phyloP scores from a whole-genome alignment of 2,888 invertebrate species.

The Meghimatium bilineatum region DNA sequence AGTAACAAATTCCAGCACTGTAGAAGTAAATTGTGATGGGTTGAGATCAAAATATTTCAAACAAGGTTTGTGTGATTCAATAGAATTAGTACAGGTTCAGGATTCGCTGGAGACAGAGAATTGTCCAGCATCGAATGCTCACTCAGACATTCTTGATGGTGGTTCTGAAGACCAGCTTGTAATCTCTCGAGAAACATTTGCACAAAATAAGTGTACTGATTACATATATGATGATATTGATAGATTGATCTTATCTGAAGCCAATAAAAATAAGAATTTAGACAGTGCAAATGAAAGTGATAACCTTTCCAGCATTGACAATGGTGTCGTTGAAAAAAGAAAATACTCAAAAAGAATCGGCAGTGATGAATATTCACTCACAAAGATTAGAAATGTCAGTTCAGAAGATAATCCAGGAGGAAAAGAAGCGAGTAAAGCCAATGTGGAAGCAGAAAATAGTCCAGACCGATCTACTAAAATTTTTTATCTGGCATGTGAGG shows the following conservation, averaged over 20 bases:
- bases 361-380: background rate
- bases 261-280: constrained; percentile 2
- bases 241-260: constrained; percentile 19
- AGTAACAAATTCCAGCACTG: background rate
- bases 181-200: background rate
- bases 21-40: no score
- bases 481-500: background rate
- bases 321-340: background rate
- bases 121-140: background rate
- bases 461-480: no score
- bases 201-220: background rate
- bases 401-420: no score
- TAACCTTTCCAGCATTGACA: background rate
- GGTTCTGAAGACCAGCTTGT: background rate
- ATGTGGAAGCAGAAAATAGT: background rate
- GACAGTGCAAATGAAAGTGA: background rate
- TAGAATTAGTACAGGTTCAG: background rate
- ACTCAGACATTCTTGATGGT: background rate
- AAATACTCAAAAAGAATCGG: background rate
- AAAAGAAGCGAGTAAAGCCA: background rate
- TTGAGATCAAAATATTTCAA: background rate
- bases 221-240: constrained; percentile 20
- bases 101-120: no score
- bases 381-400: background rate
- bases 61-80: background rate